A percentile compares a stretch with the other conserved stretches of the same genome.
These are phyloP conservation scores for Cladopsammia gracilis DNA, from an alignment of 64 coral and sea anemone species.

Conservation along the genomic window DNA sequence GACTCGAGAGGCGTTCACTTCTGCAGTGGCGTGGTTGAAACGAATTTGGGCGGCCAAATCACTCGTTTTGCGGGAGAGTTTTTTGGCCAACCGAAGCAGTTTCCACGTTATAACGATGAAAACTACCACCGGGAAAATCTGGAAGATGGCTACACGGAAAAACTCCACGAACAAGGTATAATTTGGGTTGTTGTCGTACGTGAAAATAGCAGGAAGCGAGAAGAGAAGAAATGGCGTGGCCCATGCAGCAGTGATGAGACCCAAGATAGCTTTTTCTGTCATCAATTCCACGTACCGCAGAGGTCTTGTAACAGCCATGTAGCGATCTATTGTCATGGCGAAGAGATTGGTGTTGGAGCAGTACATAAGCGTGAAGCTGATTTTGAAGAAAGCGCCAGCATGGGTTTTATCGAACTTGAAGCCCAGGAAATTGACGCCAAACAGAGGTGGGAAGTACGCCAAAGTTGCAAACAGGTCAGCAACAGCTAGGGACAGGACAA, in stretches of 20 bases:
- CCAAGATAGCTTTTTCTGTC: not conserved
- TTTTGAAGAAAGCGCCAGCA: not conserved
- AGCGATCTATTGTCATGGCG: constrained; percentile 7
- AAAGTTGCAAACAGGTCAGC: constrained; percentile 25
- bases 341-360: constrained; percentile 5
- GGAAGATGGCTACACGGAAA: not conserved
- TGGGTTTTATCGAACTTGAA: not conserved
- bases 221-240: not conserved
- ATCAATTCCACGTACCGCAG: not conserved
- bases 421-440: not conserved
- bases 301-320: not conserved
- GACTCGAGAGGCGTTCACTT: not conserved
- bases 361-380: not conserved
- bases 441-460: not conserved
- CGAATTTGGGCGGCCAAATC: not conserved
- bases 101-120: not conserved
- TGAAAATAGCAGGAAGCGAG: not conserved
- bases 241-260: not conserved
- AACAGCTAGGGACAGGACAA: constrained; percentile 46
- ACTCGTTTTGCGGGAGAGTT: not conserved
- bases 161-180: constrained; percentile 6
- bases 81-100: not conserved
- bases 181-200: not conserved
- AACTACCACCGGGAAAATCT: not conserved
- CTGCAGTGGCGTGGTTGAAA: not conserved